Conservation (phyloP, 2,888 invertebrate genomes). For the Tenodera sinensis region DNA sequence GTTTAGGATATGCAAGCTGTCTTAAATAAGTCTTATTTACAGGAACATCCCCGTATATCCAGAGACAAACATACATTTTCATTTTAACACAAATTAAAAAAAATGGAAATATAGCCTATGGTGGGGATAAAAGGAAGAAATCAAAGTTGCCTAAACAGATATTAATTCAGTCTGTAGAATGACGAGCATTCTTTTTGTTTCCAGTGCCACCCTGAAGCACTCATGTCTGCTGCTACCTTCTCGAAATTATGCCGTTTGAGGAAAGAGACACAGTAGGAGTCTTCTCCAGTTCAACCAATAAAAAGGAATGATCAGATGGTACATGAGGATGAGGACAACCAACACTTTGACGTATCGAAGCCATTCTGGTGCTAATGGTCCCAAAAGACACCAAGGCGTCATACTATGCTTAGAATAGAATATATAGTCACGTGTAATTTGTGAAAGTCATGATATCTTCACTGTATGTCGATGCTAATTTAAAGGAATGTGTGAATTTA, state of each 20-base stretch:
- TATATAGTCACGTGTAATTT: constrained; percentile 88
- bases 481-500: constrained; percentile 94
- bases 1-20: too few relatives aligned
- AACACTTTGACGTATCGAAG: constrained; percentile 89
- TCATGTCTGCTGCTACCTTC: constrained; percentile 67
- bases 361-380: constrained; percentile 92
- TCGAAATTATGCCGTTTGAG: constrained; percentile 74
- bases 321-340: constrained; percentile 98
- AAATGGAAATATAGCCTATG: neutral
- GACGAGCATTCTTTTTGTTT: constrained; percentile 7
- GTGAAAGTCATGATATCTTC: constrained; percentile 96
- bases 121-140: neutral
- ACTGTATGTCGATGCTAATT: constrained; percentile 91
- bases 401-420: constrained; percentile 96
- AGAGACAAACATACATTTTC: neutral
- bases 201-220: constrained; percentile 11
- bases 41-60: neutral
- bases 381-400: constrained; percentile 90
- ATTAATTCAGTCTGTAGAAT: constrained; percentile 4
- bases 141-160: constrained; percentile 18
- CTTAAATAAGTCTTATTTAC: neutral
- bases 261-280: constrained; percentile 60
- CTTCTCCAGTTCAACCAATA: constrained; percentile 88
- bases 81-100: neutral
- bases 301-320: constrained; percentile 92